These are phyloP conservation scores for Ephialtes manifestator DNA, from an alignment of 2,888 invertebrate species.

Conservation along the genomic window DNA sequence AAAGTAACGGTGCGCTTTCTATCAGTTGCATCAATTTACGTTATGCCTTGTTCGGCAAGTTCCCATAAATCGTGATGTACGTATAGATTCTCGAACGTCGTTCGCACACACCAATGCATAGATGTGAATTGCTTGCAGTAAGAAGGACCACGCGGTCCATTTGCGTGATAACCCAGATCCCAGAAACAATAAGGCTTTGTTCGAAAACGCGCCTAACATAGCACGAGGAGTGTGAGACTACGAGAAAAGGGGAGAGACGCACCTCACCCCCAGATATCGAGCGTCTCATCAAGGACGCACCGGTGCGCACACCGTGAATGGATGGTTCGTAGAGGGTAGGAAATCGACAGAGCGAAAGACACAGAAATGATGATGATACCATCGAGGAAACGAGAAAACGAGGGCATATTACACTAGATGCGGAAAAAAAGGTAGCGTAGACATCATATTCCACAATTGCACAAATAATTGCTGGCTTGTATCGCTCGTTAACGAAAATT, in stretches of 20 bases:
- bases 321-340: conserved; percentile 25
- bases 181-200: conserved; percentile 78
- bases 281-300: conserved; percentile 64
- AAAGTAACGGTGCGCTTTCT: neutral
- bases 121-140: conserved; percentile 58
- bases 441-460: conserved; percentile 6
- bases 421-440: neutral
- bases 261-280: conserved; percentile 55
- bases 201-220: conserved; percentile 65
- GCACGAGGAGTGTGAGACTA: conserved; percentile 29
- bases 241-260: conserved; percentile 24
- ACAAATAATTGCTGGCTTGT: neutral
- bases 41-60: neutral
- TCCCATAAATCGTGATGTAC: neutral
- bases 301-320: conserved; percentile 36
- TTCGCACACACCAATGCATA: conserved; percentile 9
- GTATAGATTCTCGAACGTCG: conserved; percentile 6
- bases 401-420: conserved; percentile 22
- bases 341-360: conserved; percentile 32
- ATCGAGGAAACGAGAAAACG: conserved; percentile 46
- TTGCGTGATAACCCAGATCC: conserved; percentile 79
- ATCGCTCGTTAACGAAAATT: neutral
- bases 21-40: neutral
- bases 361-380: conserved; percentile 51
- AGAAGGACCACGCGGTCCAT: conserved; percentile 72